Percentiles rank a stretch among this genome's conserved stretches.
Conservation (phyloP, 2,888 invertebrate genomes). For the Leucoma salicis region DNA sequence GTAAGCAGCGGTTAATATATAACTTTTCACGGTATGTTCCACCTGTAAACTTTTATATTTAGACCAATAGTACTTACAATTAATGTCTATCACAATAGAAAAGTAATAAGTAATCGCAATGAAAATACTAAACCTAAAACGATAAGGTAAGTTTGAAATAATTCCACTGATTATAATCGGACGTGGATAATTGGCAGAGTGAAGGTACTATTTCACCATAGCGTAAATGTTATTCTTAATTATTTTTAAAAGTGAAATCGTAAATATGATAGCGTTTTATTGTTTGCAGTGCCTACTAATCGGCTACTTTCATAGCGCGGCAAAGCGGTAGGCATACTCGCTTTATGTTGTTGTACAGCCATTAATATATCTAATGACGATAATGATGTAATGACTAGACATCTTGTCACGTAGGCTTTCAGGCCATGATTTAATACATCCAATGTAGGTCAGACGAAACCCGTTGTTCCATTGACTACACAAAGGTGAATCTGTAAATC, state of each 20-base stretch:
- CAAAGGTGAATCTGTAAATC: slow-evolving; percentile 15
- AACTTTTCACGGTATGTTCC: slow-evolving; percentile 6
- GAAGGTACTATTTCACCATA: slow-evolving; percentile 1
- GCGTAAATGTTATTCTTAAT: background rate
- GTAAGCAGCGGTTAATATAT: slow-evolving; percentile 16
- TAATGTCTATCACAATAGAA: too few species aligned
- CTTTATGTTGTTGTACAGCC: slow-evolving; percentile 10
- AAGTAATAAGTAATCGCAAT: too few species aligned
- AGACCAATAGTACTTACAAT: background rate
- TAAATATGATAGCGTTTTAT: slow-evolving; percentile 19
- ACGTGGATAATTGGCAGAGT: slow-evolving; percentile 2
- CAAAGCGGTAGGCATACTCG: slow-evolving; percentile 28
- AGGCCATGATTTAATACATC: slow-evolving; percentile 44
- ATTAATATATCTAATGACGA: slow-evolving; percentile 33
- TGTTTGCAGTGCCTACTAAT: slow-evolving; percentile 15
- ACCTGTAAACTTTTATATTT: background rate
- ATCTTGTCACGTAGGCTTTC: slow-evolving; percentile 58
- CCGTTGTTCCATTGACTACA: slow-evolving; percentile 21
- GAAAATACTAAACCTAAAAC: too few species aligned
- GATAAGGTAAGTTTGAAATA: too few species aligned
- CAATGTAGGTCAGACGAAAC: slow-evolving; percentile 51
- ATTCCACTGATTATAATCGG: background rate
- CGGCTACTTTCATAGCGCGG: slow-evolving; percentile 19
- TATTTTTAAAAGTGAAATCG: slow-evolving; percentile 7
- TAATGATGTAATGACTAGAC: slow-evolving; percentile 34